Conservation (phyloP, 2,797 vertebrate genomes). For the Pipistrellus pipistrellus region DNA sequence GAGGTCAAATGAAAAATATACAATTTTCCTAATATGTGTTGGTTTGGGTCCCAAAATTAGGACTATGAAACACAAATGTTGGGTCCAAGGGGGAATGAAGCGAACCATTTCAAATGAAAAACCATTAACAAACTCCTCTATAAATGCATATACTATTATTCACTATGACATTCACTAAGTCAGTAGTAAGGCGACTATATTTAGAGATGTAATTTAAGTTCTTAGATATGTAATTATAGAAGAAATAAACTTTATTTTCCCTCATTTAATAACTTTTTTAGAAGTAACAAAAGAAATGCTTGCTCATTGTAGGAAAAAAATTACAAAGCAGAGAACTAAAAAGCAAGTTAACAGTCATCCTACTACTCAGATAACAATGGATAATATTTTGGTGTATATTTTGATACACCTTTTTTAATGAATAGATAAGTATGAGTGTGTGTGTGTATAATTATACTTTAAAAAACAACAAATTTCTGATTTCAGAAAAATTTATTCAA, state of each 20-base stretch:
- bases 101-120: conserved; percentile 44
- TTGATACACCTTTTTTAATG: conserved; percentile 48
- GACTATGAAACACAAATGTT: conserved; percentile 41
- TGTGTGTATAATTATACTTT: neutral
- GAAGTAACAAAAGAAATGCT: conserved; percentile 44
- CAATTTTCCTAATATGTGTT: neutral
- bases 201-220: neutral
- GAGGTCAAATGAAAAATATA: conserved; percentile 53
- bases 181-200: conserved; percentile 11
- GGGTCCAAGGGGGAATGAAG: neutral
- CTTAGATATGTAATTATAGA: neutral
- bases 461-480: conserved; percentile 47
- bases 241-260: conserved; percentile 47
- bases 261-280: neutral
- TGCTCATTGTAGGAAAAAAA: conserved; percentile 58
- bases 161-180: neutral
- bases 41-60: conserved; percentile 34
- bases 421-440: neutral
- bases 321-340: conserved; percentile 41
- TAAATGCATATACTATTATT: conserved; percentile 12
- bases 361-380: conserved; percentile 22
- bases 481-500: conserved; percentile 43
- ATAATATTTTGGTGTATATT: conserved; percentile 46
- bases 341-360: neutral
- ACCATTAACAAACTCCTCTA: conserved; percentile 36